Conservation (phyloP, 2,113 vertebrate species). For the Budorcas taxicolor region DNA sequence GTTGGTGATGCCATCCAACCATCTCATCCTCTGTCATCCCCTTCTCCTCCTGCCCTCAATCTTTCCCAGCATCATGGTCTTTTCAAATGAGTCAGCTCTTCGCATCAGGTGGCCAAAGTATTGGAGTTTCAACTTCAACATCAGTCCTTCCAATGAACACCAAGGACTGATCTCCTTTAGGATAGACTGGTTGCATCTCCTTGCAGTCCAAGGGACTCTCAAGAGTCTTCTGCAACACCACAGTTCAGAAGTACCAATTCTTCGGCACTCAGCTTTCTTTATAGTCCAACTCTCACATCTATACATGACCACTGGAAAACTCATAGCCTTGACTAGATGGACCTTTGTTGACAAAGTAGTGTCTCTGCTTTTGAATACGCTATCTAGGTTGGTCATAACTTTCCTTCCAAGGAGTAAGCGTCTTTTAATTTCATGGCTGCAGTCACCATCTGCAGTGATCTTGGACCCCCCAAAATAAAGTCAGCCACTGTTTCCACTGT, state of each 20-base stretch:
- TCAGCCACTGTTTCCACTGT: neutral
- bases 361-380: neutral
- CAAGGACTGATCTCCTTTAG: neutral
- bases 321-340: neutral
- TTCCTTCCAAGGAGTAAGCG: neutral
- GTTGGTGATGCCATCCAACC: neutral
- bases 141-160: neutral
- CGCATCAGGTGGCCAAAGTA: rapidly evolving
- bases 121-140: neutral
- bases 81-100: neutral
- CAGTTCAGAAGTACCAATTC: neutral
- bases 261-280: rapidly evolving
- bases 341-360: neutral
- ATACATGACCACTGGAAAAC: neutral
- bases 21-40: neutral
- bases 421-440: neutral
- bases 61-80: neutral
- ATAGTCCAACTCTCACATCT: neutral
- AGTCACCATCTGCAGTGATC: neutral
- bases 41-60: neutral
- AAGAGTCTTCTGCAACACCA: neutral
- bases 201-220: neutral
- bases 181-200: neutral
- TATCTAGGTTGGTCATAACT: neutral
- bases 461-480: neutral